Conservation (phyloP, 2,797 vertebrate genomes). For the Muscicapa striata region DNA sequence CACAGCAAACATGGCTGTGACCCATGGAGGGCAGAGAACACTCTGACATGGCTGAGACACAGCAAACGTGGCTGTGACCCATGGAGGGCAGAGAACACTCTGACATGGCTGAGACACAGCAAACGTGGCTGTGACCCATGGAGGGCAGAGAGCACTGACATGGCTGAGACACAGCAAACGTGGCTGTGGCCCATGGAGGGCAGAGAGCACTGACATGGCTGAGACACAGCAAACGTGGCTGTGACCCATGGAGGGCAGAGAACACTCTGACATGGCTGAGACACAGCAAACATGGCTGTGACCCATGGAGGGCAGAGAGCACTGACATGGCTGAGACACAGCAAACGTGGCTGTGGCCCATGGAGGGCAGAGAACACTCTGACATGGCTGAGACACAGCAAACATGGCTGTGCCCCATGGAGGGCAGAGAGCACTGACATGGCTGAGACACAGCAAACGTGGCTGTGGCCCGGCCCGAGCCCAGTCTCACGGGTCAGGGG, state of each 20-base stretch:
- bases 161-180: not conserved
- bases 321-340: accelerated
- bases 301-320: not conserved
- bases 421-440: accelerated
- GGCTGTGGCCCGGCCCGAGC: not conserved
- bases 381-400: not conserved
- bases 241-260: not conserved
- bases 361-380: not conserved
- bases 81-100: not conserved
- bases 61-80: accelerated
- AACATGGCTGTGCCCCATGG: accelerated
- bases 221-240: not conserved
- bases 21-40: not conserved
- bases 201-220: not conserved
- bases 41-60: not conserved
- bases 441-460: not conserved
- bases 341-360: accelerated
- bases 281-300: not conserved
- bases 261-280: not conserved
- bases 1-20: accelerated
- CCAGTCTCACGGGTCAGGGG: accelerated
- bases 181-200: accelerated
- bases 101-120: accelerated
- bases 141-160: too few relatives aligned
- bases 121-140: accelerated